Conservation (phyloP, 37 sponge, comb jelly and placozoan genomes). For the Ianthella basta region DNA sequence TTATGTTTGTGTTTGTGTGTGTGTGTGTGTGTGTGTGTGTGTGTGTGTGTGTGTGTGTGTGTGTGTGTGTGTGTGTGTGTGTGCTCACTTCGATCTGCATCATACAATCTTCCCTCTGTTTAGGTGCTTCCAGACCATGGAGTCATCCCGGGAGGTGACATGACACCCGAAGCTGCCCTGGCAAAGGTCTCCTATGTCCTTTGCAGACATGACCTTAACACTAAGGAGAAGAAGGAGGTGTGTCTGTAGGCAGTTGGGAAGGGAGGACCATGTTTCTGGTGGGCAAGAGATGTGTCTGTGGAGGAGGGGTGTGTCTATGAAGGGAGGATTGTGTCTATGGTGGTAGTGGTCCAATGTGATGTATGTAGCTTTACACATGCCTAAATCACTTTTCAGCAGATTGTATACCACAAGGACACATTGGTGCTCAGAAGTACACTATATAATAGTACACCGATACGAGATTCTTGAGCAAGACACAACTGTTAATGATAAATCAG, state of each 20-base stretch:
- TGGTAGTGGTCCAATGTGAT: not conserved
- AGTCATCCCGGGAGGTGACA: slow-evolving; percentile 92
- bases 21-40: slow-evolving; percentile 8
- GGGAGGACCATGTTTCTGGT: not conserved
- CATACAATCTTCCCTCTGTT: not conserved
- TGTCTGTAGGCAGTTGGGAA: not conserved
- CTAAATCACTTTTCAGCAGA: no score
- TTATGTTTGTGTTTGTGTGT: no score
- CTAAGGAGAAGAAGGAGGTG: slow-evolving; percentile 56
- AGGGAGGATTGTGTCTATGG: no score
- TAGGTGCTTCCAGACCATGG: slow-evolving; percentile 80
- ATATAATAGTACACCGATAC: no score
- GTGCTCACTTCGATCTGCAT: not conserved
- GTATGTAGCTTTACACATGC: no score
- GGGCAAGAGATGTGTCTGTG: not conserved
- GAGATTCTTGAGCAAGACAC: no score
- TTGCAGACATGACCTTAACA: slow-evolving; percentile 33
- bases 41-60: not conserved
- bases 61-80: not conserved
- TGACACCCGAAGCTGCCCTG: slow-evolving; percentile 98
- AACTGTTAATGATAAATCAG: no score
- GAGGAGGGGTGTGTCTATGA: no score
- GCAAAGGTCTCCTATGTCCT: slow-evolving; percentile 92
- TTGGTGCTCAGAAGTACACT: no score
- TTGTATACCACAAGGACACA: no score